Conservation (phyloP, 2,113 vertebrate genomes). For the Nanger granti region DNA sequence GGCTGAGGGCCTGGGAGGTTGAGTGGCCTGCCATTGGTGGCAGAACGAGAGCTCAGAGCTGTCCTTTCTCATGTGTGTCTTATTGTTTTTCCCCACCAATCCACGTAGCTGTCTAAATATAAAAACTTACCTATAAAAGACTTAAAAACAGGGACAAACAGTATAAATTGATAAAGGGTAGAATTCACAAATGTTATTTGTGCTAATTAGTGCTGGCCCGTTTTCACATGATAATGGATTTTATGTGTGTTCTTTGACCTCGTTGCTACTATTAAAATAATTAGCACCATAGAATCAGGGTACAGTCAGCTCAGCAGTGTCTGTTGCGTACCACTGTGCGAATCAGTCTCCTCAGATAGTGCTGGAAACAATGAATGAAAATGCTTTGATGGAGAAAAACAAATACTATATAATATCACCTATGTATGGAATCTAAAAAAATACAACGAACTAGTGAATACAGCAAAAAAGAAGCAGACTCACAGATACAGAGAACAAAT, state of each 20-base stretch:
- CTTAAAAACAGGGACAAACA: not conserved
- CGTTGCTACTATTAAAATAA: not conserved
- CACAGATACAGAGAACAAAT: not conserved
- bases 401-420: not conserved
- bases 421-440: not conserved
- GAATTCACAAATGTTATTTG: conserved; percentile 10
- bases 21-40: not conserved
- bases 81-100: not conserved
- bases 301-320: not conserved
- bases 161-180: not conserved
- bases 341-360: not conserved
- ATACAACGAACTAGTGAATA: not conserved
- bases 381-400: not conserved
- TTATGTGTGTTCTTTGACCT: not conserved
- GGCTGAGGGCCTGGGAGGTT: not conserved
- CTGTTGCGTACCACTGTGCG: not conserved
- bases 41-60: not conserved
- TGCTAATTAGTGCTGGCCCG: not conserved
- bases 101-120: not conserved
- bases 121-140: not conserved
- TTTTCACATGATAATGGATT: not conserved
- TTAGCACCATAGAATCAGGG: not conserved
- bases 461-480: not conserved
- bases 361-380: not conserved
- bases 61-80: not conserved